Conservation (phyloP, 2,888 invertebrate species). For the Acrobeloides nanus region DNA sequence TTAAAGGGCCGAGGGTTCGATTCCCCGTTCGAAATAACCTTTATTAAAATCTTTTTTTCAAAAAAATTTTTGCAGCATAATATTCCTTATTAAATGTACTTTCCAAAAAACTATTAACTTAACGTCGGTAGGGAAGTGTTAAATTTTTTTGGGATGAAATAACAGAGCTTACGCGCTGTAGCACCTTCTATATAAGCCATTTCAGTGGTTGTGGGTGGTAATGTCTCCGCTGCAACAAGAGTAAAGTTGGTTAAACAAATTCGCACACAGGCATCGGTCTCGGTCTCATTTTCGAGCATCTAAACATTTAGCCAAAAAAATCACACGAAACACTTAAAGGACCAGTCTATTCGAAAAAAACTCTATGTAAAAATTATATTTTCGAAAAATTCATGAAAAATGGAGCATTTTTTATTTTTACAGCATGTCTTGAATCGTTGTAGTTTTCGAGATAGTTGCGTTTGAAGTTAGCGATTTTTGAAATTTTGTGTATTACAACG, state of each 20-base stretch:
- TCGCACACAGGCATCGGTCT: slow-evolving; percentile 46
- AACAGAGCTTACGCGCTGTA: slow-evolving; percentile 43
- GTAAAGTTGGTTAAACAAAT: slow-evolving; percentile 45
- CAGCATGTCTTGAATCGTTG: background rate
- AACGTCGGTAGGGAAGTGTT: background rate
- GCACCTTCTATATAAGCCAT: slow-evolving; percentile 52
- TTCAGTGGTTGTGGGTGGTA: slow-evolving; percentile 39
- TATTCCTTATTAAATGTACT: too few species aligned
- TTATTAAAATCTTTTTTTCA: too few species aligned
- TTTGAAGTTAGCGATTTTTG: too few species aligned
- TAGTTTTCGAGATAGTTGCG: background rate
- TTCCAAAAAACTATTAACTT: too few species aligned
- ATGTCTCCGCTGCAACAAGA: slow-evolving; percentile 12
- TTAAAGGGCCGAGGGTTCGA: too few species aligned
- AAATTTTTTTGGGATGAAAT: slow-evolving; percentile 8
- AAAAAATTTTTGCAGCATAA: too few species aligned
- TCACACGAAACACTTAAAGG: slow-evolving; percentile 8
- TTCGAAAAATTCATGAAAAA: too few species aligned
- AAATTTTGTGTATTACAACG: too few species aligned
- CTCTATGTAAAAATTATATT: too few species aligned
- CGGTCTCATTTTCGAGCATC: slow-evolving; percentile 44
- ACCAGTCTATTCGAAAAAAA: too few species aligned
- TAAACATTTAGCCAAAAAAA: slow-evolving; percentile 13
- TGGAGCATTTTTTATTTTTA: too few species aligned
- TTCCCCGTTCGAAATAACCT: too few species aligned